Base-by-base conservation (phyloP, 2,888 invertebrate genomes). In the Melangyna quadrimaculata region DNA sequence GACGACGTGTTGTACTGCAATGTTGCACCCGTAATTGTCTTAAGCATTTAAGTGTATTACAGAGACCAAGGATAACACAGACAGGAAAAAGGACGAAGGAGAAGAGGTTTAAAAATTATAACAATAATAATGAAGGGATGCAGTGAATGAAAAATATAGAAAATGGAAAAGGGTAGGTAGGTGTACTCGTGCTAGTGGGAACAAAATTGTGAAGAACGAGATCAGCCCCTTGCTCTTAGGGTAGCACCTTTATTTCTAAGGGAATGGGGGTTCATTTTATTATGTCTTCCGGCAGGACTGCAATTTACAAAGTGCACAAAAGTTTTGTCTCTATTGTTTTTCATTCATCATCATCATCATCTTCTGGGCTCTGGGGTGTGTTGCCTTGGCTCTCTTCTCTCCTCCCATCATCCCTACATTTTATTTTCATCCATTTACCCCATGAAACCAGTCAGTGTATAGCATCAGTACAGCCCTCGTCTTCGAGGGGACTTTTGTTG, bases 291-390 rank as follows among this genome's bases (percentile, higher is more conserved):
- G 87, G 79, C 84, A 87, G 86, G 78, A 88, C 84, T 83, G 87
- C 87, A 86, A 79, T 88, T 88, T 87, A 63, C 73, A 82, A 82
- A 88, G 87, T 87, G 87, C 87, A 84, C 80, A 86, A 87, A 81
- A 86, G 72, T 87, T 78, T 71, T 87, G 74, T 67, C 71, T 79
- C 74, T 72, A 87, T 83, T 86, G 83, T 79, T 86, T 80, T 81
- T 78, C 87, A 78, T 86, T 87, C 81, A 78, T 82, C 82, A 80
- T 78, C 69, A 45, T 43, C 59, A 61, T 63, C 61, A 61, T n/a
- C 40, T 43, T 55, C 55, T n/a, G n/a, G n/a, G 1, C 51, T 59
- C 63, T 73, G 55, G 65, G 61, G 53, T 45, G 43, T 27, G 24
- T 78, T n/a, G 57, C 22, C 19, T 24, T 19, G 51, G 10, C 22